Base-by-base conservation (phyloP, 2,113 vertebrate species). In the Tachuris rubrigastra region DNA sequence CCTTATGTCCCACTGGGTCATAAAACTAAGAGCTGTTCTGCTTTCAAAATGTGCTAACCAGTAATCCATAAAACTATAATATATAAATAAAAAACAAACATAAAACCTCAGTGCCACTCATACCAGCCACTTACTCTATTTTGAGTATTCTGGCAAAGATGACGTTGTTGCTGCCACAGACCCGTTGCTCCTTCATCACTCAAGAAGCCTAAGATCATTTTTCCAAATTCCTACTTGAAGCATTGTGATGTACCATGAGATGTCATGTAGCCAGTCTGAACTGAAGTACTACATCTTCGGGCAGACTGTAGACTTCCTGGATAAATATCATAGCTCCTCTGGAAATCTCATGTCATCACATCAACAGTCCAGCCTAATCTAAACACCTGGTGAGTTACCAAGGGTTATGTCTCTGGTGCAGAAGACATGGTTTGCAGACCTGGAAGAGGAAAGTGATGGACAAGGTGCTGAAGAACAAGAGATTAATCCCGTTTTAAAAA, bases 381-480 rank as follows among this genome's bases (percentile, higher is more conserved):
- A 60, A 94, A 71, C n/a, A 8, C 50, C 60, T 95, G 94, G 94
- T 90, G 49, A 78, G 37, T 60, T 44, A 73, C 78, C 94, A 96
- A 62, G 33, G 14, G 21, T 79, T 59, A 66, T 23, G 72, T 68
- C 92, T 59, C 59, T 42, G 27, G 46, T 87, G 81, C 27, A 81
- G 14, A 22, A 63, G 75, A 28, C 46, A 46, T 0, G 4, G 23
- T 85, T 55, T 81, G 71, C 44, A 72, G 85, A 78, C 21, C 46
- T 39, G 58, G 74, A 87, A 87, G 59, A 60, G n/a, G 53, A 83
- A 93, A 96, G 78, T 79, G 86, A 96, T 74, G 69, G 94, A 86
- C 92, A 92, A 93, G 31, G 87, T 66, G 52, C 59, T 83, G 30
- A 81, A 85, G 63, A 89, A 87, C 3, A 0, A 19, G 31, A 68